These are phyloP conservation scores for Hemithea aestivaria DNA, from an alignment of 2,888 invertebrate species.

Conservation along the genomic window DNA sequence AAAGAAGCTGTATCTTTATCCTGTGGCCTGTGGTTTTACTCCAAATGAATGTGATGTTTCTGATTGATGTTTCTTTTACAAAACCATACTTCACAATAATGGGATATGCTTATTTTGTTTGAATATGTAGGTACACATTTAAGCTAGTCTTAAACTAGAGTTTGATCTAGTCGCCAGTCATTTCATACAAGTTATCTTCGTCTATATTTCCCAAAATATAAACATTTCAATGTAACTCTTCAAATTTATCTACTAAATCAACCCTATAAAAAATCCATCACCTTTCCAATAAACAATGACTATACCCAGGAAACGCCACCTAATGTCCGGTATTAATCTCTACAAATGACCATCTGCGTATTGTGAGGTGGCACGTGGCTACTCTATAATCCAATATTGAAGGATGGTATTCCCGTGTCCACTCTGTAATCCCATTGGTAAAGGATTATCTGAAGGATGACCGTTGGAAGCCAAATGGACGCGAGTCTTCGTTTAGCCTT, in stretches of 20 bases:
- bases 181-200: too few relatives aligned
- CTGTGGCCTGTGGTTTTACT: too few relatives aligned
- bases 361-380: slow-evolving; percentile 32
- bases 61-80: too few relatives aligned
- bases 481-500: slow-evolving; percentile 9
- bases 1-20: too few relatives aligned
- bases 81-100: too few relatives aligned
- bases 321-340: slow-evolving; percentile 16
- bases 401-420: slow-evolving; percentile 63
- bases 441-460: slow-evolving; percentile 57
- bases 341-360: slow-evolving; percentile 35
- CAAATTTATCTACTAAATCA: too few relatives aligned
- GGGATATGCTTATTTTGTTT: too few relatives aligned
- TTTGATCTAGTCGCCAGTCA: too few relatives aligned
- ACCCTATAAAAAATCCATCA: slow-evolving; percentile 12
- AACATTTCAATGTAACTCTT: slow-evolving; percentile 1
- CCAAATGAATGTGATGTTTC: too few relatives aligned
- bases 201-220: too few relatives aligned
- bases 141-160: too few relatives aligned
- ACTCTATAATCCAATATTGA: slow-evolving; percentile 56
- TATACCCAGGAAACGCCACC: slow-evolving; percentile 32
- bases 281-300: slow-evolving; percentile 19
- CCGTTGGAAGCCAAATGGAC: slow-evolving; percentile 28
- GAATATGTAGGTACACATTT: too few relatives aligned
- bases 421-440: slow-evolving; percentile 55